Base-by-base conservation (phyloP, 1,140 invertebrate species). In the Hypothenemus hampei region DNA sequence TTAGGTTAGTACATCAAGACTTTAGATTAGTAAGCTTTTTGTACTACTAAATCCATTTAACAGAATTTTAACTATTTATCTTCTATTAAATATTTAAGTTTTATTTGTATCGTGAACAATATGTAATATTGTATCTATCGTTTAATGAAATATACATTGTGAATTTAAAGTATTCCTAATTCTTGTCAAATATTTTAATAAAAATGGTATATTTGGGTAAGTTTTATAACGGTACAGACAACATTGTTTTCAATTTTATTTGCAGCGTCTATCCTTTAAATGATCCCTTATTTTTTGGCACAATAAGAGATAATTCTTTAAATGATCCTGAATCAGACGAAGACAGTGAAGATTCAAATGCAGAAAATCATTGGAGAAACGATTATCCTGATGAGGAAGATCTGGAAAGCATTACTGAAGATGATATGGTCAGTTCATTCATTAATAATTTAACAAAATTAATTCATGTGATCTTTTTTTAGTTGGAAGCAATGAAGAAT, bases 381-480 rank as follows among this genome's bases (percentile, higher is more conserved):
- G 77, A 79, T 23, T 80, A 80, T 59, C 78, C 78, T 15, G 77
- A 79, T 59, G 76, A 77, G 55, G 72, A 72, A 1, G 77, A 79
- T 36, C 61, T 70, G 10, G 75, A 76, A 52, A 77, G 75, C 57
- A 72, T 78, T 20, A 69, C 73, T 60, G 75, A 78, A 58, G 75
- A 78, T 16, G 77, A 78, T 56, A 80, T 79, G 73, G 62, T 56
- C 40, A 45, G 33, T 22, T 3, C 4, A 11, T 43, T 43, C 11
- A 22, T 43, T 11, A 2, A 18, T 45, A 3, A 26, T 26, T 46
- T 13, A 1, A 13, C n/a, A 37, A 37, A 37, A 3, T 20, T 41
- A 41, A 11, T 41, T 19, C 15, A 16, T 37, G 11, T 13, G 16
- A 37, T 2, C 4, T 13, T 37, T 7, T 22, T 41, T 40, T 31